phyloP scores from a whole-genome alignment of 2,888 invertebrate species.

The Pachydiplax longipennis region DNA sequence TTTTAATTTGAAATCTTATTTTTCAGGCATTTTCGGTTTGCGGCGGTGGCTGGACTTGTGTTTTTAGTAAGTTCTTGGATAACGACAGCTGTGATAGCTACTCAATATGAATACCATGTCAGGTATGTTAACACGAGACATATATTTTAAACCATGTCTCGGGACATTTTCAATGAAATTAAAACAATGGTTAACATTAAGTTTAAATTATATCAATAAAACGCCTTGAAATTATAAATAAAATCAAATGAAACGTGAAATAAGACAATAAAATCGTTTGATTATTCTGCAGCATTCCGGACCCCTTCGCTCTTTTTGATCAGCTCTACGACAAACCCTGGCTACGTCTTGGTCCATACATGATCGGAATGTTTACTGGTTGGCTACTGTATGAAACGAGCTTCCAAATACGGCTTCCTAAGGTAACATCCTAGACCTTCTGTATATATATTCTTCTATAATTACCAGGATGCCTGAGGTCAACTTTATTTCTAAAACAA shows the following conservation, averaged over 20 bases:
- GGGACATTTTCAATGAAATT: too few species aligned
- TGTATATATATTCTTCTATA: too few species aligned
- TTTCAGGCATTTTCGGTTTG: slow-evolving; percentile 49
- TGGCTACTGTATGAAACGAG: slow-evolving; percentile 75
- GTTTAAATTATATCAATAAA: too few species aligned
- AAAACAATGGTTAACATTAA: too few species aligned
- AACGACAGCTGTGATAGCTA: slow-evolving; percentile 49
- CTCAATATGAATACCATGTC: slow-evolving; percentile 48
- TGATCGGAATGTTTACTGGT: slow-evolving; percentile 74
- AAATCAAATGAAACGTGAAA: too few species aligned
- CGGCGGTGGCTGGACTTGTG: slow-evolving; percentile 45
- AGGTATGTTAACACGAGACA: slow-evolving; percentile 46
- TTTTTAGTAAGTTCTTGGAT: slow-evolving; percentile 50
- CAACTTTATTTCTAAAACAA: too few species aligned
- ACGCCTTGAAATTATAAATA: too few species aligned
- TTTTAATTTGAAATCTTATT: neutral
- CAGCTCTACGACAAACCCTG: slow-evolving; percentile 85
- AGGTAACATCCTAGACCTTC: slow-evolving; percentile 52
- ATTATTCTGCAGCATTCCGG: slow-evolving; percentile 67
- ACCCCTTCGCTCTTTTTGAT: slow-evolving; percentile 84
- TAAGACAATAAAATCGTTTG: too few species aligned
- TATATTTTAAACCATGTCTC: too few species aligned
- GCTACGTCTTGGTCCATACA: slow-evolving; percentile 81
- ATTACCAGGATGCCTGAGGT: too few species aligned
- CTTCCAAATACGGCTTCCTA: slow-evolving; percentile 68